Percentiles rank a stretch among this genome's conserved stretches.
These are phyloP conservation scores for Squalus acanthias DNA, from an alignment of 2,797 vertebrate genomes.

Conservation along the genomic window DNA sequence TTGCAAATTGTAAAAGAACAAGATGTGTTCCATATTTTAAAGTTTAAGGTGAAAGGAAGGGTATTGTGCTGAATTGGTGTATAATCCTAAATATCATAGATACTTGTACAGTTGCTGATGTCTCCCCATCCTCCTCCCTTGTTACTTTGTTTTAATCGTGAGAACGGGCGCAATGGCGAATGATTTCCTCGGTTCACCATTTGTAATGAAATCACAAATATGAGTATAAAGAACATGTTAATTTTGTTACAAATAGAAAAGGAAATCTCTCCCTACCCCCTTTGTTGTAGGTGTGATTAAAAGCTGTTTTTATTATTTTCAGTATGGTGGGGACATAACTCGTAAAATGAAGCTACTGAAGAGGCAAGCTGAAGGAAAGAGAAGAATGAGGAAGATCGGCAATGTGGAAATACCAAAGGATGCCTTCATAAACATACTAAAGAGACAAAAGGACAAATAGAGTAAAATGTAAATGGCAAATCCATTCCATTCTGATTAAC, in stretches of 20 bases:
- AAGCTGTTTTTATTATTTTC: conserved; percentile 40
- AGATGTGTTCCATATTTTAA: background rate
- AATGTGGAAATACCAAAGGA: conserved; percentile 87
- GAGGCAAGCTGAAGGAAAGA: conserved; percentile 91
- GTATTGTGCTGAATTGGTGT: background rate
- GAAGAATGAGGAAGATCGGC: conserved; percentile 82
- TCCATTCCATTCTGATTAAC: background rate
- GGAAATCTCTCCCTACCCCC: background rate
- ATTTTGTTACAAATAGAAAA: background rate
- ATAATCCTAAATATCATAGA: background rate
- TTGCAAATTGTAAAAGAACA: background rate
- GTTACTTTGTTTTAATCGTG: background rate
- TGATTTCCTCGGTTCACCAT: background rate
- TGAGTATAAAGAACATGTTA: background rate
- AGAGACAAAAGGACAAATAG: conserved; percentile 59
- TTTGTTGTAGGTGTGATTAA: background rate
- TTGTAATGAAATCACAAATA: background rate
- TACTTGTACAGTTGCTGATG: background rate
- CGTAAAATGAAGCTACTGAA: conserved; percentile 91
- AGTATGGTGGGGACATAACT: conserved; percentile 79
- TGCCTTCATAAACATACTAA: conserved; percentile 82
- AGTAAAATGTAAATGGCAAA: background rate
- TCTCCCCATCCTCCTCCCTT: background rate
- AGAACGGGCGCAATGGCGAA: background rate
- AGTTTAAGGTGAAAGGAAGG: background rate